Base-by-base conservation (phyloP, 2,113 vertebrate genomes). In the Sander vitreus region DNA sequence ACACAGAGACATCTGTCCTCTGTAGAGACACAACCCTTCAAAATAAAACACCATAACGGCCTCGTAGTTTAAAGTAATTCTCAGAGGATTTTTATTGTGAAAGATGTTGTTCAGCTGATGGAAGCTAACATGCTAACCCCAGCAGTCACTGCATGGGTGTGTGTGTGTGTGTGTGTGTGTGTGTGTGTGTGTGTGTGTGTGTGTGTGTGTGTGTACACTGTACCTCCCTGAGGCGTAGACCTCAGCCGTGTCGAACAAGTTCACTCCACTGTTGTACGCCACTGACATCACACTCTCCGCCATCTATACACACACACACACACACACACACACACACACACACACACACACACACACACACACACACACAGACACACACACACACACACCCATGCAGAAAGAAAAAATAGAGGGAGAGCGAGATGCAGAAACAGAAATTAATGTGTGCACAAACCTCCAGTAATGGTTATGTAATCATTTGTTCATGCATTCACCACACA, bases 231-330 rank as follows among this genome's bases (percentile, higher is more conserved):
- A 88, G 16, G 93, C 91, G 23, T 93, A 93, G 1, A 93, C 88
- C 74, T 93, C 93, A 2, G 91, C 92, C 11, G 90, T 93, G 85
- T 93, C 93, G 13, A 93, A 93, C 80, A 93, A 66, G 78, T 93
- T 94, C 58, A 94, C 83, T 27, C 93, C 93, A 0, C 80, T 89
- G 83, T 94, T 84, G 53, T 89, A 94, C 2, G 93, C 93, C 63
- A 74, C n/a, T 6, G 91, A 91, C 87, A 93, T 73, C 78, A 93
- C 85, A 7, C 59, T 85, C 59, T 93, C 93, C 0, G 93, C 93
- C 87, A 89, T 89, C 93, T 93, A 65, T 65, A 51, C 21, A 84
- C 62, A 58, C 16, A 79, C 57, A 59, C 48, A 80, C 47, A 51
- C 59, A 84, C 65, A 72, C 48, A 84, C 7, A 80, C 15, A 77